A percentile compares a stretch with the other conserved stretches of the same genome.
Evolutionary conservation across 2,113 vertebrate genomes (phyloP).

Genomic region (Lampris megalopsis): DNA sequence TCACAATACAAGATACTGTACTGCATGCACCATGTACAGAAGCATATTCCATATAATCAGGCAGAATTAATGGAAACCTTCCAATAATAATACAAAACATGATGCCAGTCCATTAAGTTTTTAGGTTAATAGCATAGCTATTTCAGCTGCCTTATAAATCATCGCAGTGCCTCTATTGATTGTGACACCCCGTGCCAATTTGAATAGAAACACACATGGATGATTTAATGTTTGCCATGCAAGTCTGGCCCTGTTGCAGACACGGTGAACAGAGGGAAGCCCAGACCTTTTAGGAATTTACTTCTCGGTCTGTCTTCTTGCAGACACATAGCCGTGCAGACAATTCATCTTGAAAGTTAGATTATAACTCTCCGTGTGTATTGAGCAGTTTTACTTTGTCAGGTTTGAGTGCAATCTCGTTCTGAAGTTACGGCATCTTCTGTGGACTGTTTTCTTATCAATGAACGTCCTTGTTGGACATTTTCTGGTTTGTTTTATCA

Average conservation of each 20-base stretch:
- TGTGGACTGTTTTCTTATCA: background rate
- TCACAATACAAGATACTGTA: too few species aligned
- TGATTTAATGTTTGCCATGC: background rate
- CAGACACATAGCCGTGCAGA: background rate
- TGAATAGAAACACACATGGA: conserved; percentile 25
- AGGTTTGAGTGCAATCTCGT: too few species aligned
- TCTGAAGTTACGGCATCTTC: background rate
- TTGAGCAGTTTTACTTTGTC: background rate
- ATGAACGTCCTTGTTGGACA: background rate
- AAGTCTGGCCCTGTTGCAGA: conserved; percentile 2
- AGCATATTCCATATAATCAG: too few species aligned
- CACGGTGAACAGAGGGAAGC: background rate
- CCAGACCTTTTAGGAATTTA: background rate
- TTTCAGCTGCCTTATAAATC: conserved; percentile 24
- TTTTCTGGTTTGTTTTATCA: background rate
- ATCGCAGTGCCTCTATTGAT: conserved; percentile 19
- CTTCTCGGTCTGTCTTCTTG: background rate
- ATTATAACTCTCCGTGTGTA: background rate
- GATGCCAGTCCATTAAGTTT: background rate
- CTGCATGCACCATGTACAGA: too few species aligned
- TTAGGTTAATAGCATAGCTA: conserved; percentile 23
- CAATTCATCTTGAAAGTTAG: background rate
- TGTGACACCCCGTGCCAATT: conserved; percentile 22
- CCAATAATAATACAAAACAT: background rate
- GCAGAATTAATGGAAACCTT: background rate